Conservation (phyloP, 2,888 invertebrate genomes). For the Clepsis dumicolana region DNA sequence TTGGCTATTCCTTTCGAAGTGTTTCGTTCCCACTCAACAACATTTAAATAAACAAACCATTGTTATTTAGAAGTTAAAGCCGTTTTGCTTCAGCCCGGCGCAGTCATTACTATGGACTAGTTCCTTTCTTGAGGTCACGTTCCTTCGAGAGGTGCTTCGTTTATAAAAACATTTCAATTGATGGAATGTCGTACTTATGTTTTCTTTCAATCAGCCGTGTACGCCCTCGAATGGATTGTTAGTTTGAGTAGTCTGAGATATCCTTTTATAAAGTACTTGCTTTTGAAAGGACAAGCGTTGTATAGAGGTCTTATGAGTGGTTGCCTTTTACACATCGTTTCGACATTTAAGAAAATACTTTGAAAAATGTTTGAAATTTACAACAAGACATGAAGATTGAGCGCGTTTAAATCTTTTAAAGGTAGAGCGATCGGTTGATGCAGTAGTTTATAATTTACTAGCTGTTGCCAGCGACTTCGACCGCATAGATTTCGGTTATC, state of each 20-base stretch:
- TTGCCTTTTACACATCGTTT: background rate
- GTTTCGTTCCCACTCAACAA: background rate
- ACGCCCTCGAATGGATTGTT: constrained; percentile 61
- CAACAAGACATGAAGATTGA: background rate
- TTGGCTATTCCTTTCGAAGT: background rate
- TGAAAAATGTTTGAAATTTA: background rate
- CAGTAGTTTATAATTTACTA: too few species aligned
- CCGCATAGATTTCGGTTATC: too few species aligned
- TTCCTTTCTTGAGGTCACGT: constrained; percentile 79
- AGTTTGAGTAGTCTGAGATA: constrained; percentile 52
- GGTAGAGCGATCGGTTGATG: too few species aligned
- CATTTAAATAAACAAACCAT: constrained; percentile 23
- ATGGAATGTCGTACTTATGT: constrained; percentile 68
- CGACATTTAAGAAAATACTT: background rate
- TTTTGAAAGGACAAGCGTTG: constrained; percentile 24
- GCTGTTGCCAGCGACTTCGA: too few species aligned
- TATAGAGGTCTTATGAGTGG: constrained; percentile 14
- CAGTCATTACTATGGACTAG: constrained; percentile 57
- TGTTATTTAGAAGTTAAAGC: constrained; percentile 33
- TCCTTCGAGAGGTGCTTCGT: constrained; percentile 76
- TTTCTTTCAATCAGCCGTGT: constrained; percentile 71
- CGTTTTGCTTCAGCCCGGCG: constrained; percentile 48
- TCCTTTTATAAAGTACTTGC: constrained; percentile 42
- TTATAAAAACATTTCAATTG: constrained; percentile 64
- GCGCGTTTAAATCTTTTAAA: constrained; percentile 43